A percentile compares a stretch with the other conserved stretches of the same genome.
phyloP scores from a whole-genome alignment of 2,888 invertebrate genomes.

The Mylabris sibirica region DNA sequence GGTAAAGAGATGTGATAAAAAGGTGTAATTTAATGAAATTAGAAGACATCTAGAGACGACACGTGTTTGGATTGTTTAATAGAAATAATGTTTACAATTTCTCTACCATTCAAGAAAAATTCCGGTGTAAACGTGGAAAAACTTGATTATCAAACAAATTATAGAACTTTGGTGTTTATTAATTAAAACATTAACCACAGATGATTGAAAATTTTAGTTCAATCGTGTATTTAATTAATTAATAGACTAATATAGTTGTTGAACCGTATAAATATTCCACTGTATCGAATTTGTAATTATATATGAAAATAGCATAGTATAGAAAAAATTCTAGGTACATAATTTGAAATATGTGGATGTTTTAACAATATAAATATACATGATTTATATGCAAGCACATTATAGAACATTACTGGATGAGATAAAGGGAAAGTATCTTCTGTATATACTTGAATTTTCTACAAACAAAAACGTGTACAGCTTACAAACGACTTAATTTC shows the following conservation, averaged over 20 bases:
- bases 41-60: background rate
- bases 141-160: background rate
- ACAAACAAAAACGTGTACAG: background rate
- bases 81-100: background rate
- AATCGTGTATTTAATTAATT: background rate
- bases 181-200: background rate
- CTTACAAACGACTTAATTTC: conserved; percentile 1
- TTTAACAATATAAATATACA: background rate
- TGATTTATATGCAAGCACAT: background rate
- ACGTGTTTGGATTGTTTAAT: background rate
- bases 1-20: background rate
- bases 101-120: background rate
- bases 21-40: background rate
- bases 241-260: background rate
- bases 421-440: background rate
- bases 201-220: background rate
- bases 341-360: background rate
- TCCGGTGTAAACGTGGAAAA: background rate
- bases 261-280: background rate
- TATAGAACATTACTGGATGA: background rate
- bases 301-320: background rate
- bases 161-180: background rate
- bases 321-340: too few relatives aligned
- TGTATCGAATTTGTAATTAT: background rate
- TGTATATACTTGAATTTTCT: background rate